Percentiles rank a stretch among this genome's conserved stretches.
Evolutionary conservation across 2,113 vertebrate species (phyloP).

Genomic region (Corvus cornix): DNA sequence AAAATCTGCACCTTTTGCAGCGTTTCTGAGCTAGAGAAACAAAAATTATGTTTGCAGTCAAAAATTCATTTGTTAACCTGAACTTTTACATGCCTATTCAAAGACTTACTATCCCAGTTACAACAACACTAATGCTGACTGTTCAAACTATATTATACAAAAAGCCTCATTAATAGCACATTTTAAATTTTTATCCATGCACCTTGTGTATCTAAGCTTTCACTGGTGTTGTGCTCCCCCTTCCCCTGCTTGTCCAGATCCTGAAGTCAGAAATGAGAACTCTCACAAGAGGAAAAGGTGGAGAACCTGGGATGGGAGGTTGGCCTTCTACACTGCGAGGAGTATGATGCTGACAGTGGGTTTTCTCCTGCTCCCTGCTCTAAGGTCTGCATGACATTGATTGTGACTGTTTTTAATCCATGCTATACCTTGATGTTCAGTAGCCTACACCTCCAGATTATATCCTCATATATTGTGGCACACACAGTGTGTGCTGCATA

Average conservation of each 20-base stretch:
- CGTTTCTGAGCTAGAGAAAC: not conserved
- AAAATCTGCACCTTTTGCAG: not conserved
- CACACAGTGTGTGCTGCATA: not conserved
- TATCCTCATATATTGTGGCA: not conserved
- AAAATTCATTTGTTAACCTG: not conserved
- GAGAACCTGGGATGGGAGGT: not conserved
- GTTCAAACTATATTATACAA: not conserved
- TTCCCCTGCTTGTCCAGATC: not conserved
- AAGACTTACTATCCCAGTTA: not conserved
- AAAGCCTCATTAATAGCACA: not conserved
- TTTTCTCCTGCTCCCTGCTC: not conserved
- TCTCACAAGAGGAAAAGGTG: not conserved
- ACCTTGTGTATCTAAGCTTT: not conserved
- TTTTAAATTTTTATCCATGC: not conserved
- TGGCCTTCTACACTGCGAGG: fast-evolving
- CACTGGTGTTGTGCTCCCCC: not conserved
- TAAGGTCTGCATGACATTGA: not conserved
- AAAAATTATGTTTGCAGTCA: not conserved
- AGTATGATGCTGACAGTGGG: fast-evolving
- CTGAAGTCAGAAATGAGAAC: not conserved
- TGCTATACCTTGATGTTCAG: not conserved
- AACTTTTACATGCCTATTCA: not conserved
- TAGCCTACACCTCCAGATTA: too few species aligned
- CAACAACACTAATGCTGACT: not conserved
- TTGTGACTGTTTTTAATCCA: not conserved